These are phyloP conservation scores for Rhabdophis nuchalis DNA, from an alignment of 2,797 vertebrate genomes.

Conservation along the genomic window DNA sequence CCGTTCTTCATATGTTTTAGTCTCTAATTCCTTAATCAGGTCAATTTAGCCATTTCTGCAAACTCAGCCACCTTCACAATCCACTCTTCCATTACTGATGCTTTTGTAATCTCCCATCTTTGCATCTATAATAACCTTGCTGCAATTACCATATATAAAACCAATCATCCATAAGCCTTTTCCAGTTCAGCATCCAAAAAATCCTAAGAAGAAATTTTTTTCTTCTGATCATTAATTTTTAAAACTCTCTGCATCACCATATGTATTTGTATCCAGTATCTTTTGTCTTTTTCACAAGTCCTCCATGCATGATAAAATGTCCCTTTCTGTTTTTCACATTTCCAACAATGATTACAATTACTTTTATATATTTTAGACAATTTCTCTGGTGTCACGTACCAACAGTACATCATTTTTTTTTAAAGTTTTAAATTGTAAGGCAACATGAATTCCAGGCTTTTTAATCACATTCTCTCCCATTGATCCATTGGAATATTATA, in stretches of 20 bases:
- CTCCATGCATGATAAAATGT: not conserved
- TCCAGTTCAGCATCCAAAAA: not conserved
- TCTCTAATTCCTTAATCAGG: too few species aligned
- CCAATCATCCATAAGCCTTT: not conserved
- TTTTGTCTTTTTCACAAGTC: not conserved
- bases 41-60: not conserved
- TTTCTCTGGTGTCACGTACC: not conserved
- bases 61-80: not conserved
- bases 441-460: not conserved
- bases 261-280: not conserved
- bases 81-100: not conserved
- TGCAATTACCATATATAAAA: not conserved
- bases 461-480: not conserved
- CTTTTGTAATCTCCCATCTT: not conserved
- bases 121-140: not conserved
- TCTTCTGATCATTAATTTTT: not conserved
- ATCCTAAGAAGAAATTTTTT: not conserved
- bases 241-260: not conserved
- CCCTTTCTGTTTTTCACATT: not conserved
- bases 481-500: not conserved
- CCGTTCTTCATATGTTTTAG: too few species aligned
- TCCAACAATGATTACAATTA: not conserved
- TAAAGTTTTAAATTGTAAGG: not conserved
- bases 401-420: not conserved
- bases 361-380: not conserved